These are phyloP conservation scores for Malurus cyaneus DNA, from an alignment of 2,113 vertebrate genomes.

Conservation along the genomic window DNA sequence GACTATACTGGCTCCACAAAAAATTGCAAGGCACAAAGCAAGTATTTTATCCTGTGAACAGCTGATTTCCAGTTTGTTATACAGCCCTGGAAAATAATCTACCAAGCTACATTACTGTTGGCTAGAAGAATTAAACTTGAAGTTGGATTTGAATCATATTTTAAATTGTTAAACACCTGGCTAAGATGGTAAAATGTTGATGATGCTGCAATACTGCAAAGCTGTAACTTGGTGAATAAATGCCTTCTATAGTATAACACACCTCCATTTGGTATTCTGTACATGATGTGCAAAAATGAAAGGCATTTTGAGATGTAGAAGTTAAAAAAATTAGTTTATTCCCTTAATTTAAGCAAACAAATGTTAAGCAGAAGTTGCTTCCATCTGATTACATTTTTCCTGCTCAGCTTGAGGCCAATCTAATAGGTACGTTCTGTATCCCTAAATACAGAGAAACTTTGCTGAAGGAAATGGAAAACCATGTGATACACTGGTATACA, in stretches of 20 bases:
- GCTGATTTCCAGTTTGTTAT: neutral
- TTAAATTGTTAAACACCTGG: neutral
- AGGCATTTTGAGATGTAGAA: neutral
- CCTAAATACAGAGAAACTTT: neutral
- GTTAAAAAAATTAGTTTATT: neutral
- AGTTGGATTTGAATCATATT: neutral
- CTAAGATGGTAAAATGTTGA: neutral
- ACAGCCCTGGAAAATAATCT: neutral
- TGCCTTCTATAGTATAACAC: neutral
- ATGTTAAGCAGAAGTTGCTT: neutral
- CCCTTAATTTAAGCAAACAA: neutral
- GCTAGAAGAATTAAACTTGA: neutral
- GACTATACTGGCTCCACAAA: neutral
- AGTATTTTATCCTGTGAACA: neutral
- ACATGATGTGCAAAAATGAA: neutral
- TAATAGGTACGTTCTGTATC: neutral
- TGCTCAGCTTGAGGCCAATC: rapidly evolving
- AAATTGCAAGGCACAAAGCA: neutral
- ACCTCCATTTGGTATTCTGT: neutral
- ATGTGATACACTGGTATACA: neutral
- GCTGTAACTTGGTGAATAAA: neutral
- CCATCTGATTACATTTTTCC: neutral
- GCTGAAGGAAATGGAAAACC: neutral
- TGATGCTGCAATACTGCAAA: neutral
- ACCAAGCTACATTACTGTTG: neutral